Evolutionary conservation across 2,888 invertebrate species (phyloP), one percentile per base, ranked within the genome.

Genomic region (Drosophila putrida): DNA sequence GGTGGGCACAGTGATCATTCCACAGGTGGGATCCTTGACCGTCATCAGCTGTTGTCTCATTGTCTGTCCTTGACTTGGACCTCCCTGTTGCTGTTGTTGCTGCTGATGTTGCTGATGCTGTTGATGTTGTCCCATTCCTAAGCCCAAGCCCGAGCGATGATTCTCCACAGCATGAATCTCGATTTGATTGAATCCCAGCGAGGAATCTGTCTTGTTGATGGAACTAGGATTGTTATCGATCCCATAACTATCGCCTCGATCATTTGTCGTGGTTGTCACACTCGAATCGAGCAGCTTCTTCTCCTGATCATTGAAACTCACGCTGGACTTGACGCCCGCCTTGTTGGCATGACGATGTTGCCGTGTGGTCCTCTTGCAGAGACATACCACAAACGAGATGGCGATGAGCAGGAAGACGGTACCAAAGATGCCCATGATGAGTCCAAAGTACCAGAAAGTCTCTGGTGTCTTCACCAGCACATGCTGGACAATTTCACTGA

Each of bases 291-390:
- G 93, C 63, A 97, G 93, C 89, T 97, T 96, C 92, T 97, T 97
- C 90, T 97, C 97, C 93, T 97, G 97, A 88, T 97, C 97, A 50
- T 96, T 96, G 90, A 96, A 96, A 90, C 96, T 97, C 1, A 96
- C 94, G 91, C 96, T 96, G 47, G 95, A 95, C 86, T 96, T 96
- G 62, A 96, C 94, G 43, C 96, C 96, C 6, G 90, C 77, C 74
- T 96, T 95, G 85, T 94, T 94, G 59, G 94, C 93, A 50, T 94
- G 93, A 1, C 94, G 93, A 9, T 93, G 91, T 62, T 93, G 93
- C 4, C 94, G 93, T 1, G 93, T 93, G 25, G 93, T 89, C 79
- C 93, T 89, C 72, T 94, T 91, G 90, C 94, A 92, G 69, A 95
- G 90, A 90, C 94, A 94, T 15, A 94, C 91, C 4, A 96, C 94